Base-by-base conservation (phyloP, 2,797 vertebrate genomes). In the Phoebastria nigripes region DNA sequence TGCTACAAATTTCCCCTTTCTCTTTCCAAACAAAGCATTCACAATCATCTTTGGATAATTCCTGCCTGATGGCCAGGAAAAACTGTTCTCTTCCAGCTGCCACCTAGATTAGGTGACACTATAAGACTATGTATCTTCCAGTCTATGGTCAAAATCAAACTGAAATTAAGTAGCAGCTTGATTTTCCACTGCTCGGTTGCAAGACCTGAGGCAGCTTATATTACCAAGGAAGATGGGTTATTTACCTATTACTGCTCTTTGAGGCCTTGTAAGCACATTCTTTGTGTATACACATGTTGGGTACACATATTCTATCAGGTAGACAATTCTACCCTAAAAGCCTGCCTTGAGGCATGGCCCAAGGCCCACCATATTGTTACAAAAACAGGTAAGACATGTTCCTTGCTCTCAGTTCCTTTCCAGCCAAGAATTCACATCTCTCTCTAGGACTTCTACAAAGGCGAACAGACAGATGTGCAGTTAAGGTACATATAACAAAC, bases 1-100 rank as follows among this genome's bases (percentile, higher is more conserved):
- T 86, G 74, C 65, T 76, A 72, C 19, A 44, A n/a, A 90, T 91
- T 94, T 92, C 82, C 80, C 76, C 44, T 69, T 90, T 91, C 65
- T 83, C 72, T 33, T 93, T 95, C 93, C 90, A 96, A 94, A 95
- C 80, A 56, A 91, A 94, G 85, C 33, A 80, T 81, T 94, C n/a
- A 35, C 83, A 81, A 70, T 78, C 63, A 84, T 66, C 41, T 90
- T 94, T 61, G 70, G 33, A 58, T 76, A 85, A 92, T 79, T 94
- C 87, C 86, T 92, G 88, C 62, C 28, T 33, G 76, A 89, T 77
- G 33, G 93, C 90, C 89, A 96, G 62, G 94, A 96, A 96, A 97
- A 96, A 63, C 11, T n/a, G 5, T 24, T 93, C 86, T 73, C 66
- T 87, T 95, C 70, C 90, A 96, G 72, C 87, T 94, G 87, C 63